Evolutionary conservation across 2,797 vertebrate genomes (phyloP).

Genomic region (Melanotaenia nigrans): DNA sequence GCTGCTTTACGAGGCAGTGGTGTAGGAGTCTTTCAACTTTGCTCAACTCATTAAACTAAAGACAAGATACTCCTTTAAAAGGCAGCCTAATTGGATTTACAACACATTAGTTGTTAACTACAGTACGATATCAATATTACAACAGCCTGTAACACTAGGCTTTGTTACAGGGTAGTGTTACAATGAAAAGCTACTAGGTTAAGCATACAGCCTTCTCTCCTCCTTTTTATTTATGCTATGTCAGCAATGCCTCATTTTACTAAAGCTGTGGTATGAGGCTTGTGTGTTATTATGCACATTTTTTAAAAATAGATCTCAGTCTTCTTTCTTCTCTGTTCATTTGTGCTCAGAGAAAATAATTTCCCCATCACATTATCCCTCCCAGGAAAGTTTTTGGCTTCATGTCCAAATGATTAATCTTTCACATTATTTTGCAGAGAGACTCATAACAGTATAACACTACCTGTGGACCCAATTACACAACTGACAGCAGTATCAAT

Average conservation of each 20-base stretch:
- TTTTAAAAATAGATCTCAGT: conserved; percentile 14
- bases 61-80: conserved; percentile 15
- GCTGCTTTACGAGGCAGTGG: conserved; percentile 1
- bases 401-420: conserved; percentile 78
- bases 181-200: background rate
- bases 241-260: conserved; percentile 7
- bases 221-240: conserved; percentile 10
- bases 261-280: background rate
- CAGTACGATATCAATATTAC: conserved; percentile 34
- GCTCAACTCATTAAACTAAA: conserved; percentile 30
- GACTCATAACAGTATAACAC: conserved; percentile 63
- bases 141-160: conserved; percentile 15
- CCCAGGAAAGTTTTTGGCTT: conserved; percentile 66
- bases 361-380: conserved; percentile 54
- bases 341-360: conserved; percentile 42
- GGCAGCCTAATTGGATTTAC: conserved; percentile 14
- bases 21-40: conserved; percentile 11
- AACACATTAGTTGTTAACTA: conserved; percentile 41
- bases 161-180: too few species aligned
- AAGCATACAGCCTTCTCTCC: conserved; percentile 1
- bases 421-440: conserved; percentile 69
- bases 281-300: background rate
- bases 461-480: conserved; percentile 78
- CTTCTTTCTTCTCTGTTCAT: conserved; percentile 26
- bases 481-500: conserved; percentile 71